phyloP scores from a whole-genome alignment of 2,888 invertebrate species.

The Caenorhabditis doughertyi region DNA sequence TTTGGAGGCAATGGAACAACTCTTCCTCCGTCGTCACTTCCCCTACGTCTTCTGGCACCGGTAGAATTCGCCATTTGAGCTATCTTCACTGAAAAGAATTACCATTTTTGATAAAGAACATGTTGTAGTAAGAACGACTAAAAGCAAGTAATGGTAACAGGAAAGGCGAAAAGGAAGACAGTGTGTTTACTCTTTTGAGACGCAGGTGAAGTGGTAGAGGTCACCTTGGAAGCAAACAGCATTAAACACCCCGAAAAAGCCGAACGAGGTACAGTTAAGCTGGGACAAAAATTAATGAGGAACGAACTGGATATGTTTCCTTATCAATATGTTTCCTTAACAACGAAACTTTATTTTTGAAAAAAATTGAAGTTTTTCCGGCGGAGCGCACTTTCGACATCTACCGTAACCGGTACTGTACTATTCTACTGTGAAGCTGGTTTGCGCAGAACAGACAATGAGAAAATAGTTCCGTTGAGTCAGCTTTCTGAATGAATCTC shows the following conservation, averaged over 20 bases:
- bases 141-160: slow-evolving; percentile 35
- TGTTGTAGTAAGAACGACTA: slow-evolving; percentile 1
- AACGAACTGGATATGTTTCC: too few relatives aligned
- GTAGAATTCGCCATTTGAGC: slow-evolving; percentile 18
- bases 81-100: neutral
- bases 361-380: neutral
- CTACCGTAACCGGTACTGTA: neutral
- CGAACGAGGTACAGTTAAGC: neutral
- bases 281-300: neutral
- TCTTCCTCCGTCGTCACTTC: slow-evolving; percentile 25
- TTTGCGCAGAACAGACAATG: too few relatives aligned
- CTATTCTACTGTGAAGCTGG: neutral
- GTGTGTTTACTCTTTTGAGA: slow-evolving; percentile 50
- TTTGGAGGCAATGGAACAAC: slow-evolving; percentile 15
- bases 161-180: neutral
- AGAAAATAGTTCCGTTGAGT: neutral
- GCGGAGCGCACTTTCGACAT: neutral
- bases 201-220: slow-evolving; percentile 47
- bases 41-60: slow-evolving; percentile 22
- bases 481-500: neutral
- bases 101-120: neutral
- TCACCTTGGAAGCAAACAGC: slow-evolving; percentile 50
- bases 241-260: slow-evolving; percentile 1
- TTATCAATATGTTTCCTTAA: too few relatives aligned
- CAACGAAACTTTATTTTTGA: neutral